Evolutionary conservation across 1,140 invertebrate species (phyloP).

Genomic region (Trichomalopsis sarcophagae): DNA sequence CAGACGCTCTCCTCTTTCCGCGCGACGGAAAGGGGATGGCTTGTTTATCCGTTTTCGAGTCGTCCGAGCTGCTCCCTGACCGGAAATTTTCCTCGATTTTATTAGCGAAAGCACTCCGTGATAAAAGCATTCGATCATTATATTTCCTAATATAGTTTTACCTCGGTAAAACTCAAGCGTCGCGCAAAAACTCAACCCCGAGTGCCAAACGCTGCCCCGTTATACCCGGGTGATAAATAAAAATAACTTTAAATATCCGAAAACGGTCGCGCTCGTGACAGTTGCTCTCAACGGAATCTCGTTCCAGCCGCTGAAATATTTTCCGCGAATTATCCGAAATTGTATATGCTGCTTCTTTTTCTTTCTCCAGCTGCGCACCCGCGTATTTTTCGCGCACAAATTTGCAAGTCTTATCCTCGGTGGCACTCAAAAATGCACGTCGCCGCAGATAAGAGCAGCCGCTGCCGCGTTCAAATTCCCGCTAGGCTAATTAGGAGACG

Average conservation of each 20-base stretch:
- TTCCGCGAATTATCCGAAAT: neutral
- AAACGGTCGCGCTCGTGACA: neutral
- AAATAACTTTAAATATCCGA: no score
- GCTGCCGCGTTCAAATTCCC: no score
- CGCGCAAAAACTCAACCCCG: no score
- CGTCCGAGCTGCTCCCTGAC: no score
- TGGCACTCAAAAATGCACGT: neutral
- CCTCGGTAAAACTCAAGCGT: neutral
- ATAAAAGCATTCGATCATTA: neutral
- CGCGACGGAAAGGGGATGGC: neutral
- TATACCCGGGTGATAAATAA: no score
- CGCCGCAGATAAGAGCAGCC: neutral
- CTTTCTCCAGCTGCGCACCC: neutral
- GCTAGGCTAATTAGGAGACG: neutral
- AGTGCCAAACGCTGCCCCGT: no score
- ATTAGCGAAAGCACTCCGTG: neutral
- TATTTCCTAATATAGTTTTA: neutral
- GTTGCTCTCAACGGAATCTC: neutral
- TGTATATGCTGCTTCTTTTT: neutral
- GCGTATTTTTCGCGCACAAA: no score
- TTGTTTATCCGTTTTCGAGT: neutral
- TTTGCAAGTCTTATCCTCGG: conserved; percentile 15
- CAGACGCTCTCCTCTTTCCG: neutral
- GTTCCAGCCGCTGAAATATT: neutral
- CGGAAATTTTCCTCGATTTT: no score